Conservation (phyloP, 2,113 vertebrate species). For the Heterochromis multidens region DNA sequence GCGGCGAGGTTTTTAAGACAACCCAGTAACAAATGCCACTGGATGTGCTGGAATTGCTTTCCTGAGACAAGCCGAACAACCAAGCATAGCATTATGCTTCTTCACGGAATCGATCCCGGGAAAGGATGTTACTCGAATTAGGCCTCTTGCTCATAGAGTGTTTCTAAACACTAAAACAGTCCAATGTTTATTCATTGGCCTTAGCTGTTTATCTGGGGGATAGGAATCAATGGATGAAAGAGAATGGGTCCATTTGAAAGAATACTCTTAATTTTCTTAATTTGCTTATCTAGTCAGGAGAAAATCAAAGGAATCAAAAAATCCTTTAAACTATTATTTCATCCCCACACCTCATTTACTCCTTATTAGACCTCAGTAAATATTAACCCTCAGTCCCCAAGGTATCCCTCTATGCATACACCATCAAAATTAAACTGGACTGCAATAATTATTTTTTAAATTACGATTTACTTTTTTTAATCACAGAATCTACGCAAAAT, state of each 20-base stretch:
- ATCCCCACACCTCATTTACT: slow-evolving; percentile 34
- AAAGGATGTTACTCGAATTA: slow-evolving; percentile 65
- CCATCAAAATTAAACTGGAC: not conserved
- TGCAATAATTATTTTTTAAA: not conserved
- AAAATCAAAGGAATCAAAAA: slow-evolving; percentile 31
- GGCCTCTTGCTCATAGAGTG: slow-evolving; percentile 34
- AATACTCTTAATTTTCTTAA: slow-evolving; percentile 42
- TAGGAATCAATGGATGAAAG: slow-evolving; percentile 50
- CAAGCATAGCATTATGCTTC: slow-evolving; percentile 67
- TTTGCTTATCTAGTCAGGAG: slow-evolving; percentile 33
- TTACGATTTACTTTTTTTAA: not conserved
- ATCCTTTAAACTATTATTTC: slow-evolving; percentile 35
- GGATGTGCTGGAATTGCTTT: slow-evolving; percentile 60
- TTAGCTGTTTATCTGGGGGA: slow-evolving; percentile 33
- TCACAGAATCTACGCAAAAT: not conserved
- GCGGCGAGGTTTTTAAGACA: slow-evolving; percentile 45
- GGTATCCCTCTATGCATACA: not conserved
- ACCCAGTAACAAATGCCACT: slow-evolving; percentile 60
- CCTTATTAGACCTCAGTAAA: slow-evolving; percentile 20
- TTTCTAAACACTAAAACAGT: slow-evolving; percentile 42
- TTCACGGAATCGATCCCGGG: slow-evolving; percentile 61
- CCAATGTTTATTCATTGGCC: slow-evolving; percentile 64
- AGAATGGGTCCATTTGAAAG: slow-evolving; percentile 25
- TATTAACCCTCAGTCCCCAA: not conserved
- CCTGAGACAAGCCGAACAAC: slow-evolving; percentile 60